A percentile compares a stretch with the other conserved stretches of the same genome.
Conservation (phyloP, 2,888 invertebrate species). For the Elgonia sp. region DNA sequence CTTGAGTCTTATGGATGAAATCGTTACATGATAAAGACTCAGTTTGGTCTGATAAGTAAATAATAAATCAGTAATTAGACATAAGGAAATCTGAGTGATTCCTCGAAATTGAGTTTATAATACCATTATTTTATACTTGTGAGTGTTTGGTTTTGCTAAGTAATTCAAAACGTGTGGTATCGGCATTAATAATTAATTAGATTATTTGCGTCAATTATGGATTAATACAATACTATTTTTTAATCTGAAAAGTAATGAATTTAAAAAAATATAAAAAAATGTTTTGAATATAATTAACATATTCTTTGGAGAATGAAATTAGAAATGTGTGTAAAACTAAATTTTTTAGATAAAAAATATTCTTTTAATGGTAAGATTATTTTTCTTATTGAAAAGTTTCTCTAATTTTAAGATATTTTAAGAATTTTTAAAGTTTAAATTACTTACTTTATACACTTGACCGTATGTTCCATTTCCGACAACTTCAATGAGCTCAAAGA, state of each 20-base stretch:
- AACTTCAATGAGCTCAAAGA: conserved; percentile 99
- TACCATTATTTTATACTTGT: conserved; percentile 24
- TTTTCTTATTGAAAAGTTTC: no score
- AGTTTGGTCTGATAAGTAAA: conserved; percentile 21
- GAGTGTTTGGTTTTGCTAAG: conserved; percentile 27
- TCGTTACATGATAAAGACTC: neutral
- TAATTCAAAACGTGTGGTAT: conserved; percentile 18
- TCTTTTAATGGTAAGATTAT: neutral
- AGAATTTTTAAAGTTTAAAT: conserved; percentile 9
- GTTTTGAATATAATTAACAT: no score
- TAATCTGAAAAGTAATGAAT: neutral
- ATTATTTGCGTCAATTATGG: conserved; percentile 27
- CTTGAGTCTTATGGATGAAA: neutral
- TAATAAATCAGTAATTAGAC: conserved; percentile 48
- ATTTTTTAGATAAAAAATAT: no score
- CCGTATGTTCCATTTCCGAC: conserved; percentile 99
- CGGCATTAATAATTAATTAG: conserved; percentile 36
- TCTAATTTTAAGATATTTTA: conserved; percentile 1
- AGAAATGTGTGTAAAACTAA: no score
- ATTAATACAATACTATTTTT: conserved; percentile 25
- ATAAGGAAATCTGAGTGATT: conserved; percentile 30
- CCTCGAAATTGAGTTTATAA: conserved; percentile 34
- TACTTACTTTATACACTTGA: conserved; percentile 98
- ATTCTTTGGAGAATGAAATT: no score
- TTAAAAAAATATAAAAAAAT: no score